Evolutionary conservation across 1,140 invertebrate species (phyloP).

Genomic region (Drosophila bocki): DNA sequence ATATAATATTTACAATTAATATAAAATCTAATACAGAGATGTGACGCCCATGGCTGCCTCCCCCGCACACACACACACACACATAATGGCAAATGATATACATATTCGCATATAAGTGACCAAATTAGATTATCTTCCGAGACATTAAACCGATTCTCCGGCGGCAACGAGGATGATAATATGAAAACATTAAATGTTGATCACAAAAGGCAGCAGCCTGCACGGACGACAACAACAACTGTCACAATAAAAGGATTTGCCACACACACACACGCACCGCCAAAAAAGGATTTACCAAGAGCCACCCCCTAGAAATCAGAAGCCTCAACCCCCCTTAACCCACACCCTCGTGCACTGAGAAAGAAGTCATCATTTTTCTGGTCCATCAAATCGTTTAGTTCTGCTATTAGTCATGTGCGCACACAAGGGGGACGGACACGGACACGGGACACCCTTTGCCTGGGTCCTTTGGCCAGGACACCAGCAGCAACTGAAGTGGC

Average conservation of each 20-base stretch:
- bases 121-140: constrained; percentile 85
- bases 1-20: no score
- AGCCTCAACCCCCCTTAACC: not conserved
- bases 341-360: constrained; percentile 22
- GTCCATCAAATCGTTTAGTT: constrained; percentile 85
- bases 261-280: constrained; percentile 30
- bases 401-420: constrained; percentile 82
- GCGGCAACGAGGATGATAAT: constrained; percentile 56
- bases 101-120: constrained; percentile 85
- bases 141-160: constrained; percentile 83
- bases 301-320: constrained; percentile 13
- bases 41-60: not conserved
- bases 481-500: constrained; percentile 59
- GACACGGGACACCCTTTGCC: not conserved
- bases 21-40: not conserved
- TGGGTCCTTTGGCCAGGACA: constrained; percentile 3
- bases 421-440: constrained; percentile 13
- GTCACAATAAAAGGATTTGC: constrained; percentile 83
- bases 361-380: constrained; percentile 85
- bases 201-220: constrained; percentile 64
- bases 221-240: constrained; percentile 69
- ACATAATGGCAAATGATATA: constrained; percentile 81
- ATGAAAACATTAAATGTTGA: constrained; percentile 83
- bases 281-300: constrained; percentile 22
- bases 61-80: not conserved